phyloP scores from a whole-genome alignment of 1,140 invertebrate genomes.

The Diachasma alloeum region DNA sequence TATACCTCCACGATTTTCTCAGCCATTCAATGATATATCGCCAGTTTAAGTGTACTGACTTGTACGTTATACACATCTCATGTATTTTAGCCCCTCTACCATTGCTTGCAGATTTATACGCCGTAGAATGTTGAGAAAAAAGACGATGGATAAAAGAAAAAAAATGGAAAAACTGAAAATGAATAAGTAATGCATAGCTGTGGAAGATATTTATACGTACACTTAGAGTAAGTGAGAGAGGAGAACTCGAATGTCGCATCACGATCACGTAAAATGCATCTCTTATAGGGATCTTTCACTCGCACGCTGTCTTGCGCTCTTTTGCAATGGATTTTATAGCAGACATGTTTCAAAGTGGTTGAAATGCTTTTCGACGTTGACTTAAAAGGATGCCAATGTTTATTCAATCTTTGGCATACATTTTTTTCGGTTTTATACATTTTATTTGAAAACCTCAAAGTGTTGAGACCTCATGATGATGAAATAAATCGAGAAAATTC shows the following conservation, averaged over 20 bases:
- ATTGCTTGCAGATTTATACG: slow-evolving; percentile 1
- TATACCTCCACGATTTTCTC: slow-evolving; percentile 11
- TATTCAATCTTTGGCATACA: background rate
- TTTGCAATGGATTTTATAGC: slow-evolving; percentile 1
- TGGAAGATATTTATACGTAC: background rate
- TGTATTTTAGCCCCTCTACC: background rate
- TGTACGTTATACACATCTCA: background rate
- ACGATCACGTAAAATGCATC: slow-evolving; percentile 24
- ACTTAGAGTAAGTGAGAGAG: background rate
- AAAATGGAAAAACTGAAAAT: slow-evolving; percentile 4
- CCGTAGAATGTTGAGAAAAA: background rate
- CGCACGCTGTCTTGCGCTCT: slow-evolving; percentile 11
- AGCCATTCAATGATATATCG: background rate
- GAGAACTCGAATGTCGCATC: slow-evolving; percentile 21
- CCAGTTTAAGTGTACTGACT: background rate
- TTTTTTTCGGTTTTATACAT: background rate
- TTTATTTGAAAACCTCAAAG: no score
- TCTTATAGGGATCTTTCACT: slow-evolving; percentile 23
- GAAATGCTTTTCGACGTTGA: background rate
- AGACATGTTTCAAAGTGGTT: background rate
- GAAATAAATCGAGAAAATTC: no score
- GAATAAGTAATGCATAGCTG: slow-evolving; percentile 23
- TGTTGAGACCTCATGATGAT: no score
- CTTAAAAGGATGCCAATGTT: slow-evolving; percentile 9
- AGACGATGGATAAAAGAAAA: background rate